Conservation (phyloP, 1,140 invertebrate species). For the Diachasma alloeum region DNA sequence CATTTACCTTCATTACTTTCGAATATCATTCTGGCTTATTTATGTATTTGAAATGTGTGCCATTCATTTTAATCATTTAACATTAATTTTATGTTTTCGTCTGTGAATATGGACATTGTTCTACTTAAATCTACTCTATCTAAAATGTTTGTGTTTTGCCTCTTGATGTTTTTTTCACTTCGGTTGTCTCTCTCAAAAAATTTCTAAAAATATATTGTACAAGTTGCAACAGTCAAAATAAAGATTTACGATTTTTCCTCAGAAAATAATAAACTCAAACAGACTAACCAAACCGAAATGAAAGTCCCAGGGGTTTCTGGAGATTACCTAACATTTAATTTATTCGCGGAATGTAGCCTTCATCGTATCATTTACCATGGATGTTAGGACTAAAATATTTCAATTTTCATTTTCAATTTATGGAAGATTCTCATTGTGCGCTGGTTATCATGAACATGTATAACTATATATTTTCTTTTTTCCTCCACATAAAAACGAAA, state of each 20-base stretch:
- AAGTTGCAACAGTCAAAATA: conserved; percentile 36
- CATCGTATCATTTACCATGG: not conserved
- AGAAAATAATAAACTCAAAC: conserved; percentile 23
- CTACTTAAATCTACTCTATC: not conserved
- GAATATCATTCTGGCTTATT: conserved; percentile 5
- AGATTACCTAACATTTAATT: not conserved
- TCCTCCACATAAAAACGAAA: not conserved
- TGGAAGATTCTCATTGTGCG: conserved; percentile 18
- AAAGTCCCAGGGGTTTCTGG: not conserved
- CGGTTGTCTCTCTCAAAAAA: conserved; percentile 24
- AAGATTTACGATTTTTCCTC: conserved; percentile 18
- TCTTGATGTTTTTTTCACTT: not conserved
- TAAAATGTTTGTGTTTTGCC: not conserved
- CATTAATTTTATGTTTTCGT: not conserved
- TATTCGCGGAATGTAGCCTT: not conserved
- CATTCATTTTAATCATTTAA: not conserved
- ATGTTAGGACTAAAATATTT: conserved; percentile 5
- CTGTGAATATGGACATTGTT: not conserved
- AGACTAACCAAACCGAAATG: not conserved
- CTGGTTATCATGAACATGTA: conserved; percentile 7
- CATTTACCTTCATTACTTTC: not conserved
- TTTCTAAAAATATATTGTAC: conserved; percentile 46
- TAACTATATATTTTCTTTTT: not conserved
- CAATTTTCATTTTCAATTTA: not conserved
- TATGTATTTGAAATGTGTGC: not conserved